phyloP scores from a whole-genome alignment of 1,140 invertebrate species.

The Matsumurasca onukii region DNA sequence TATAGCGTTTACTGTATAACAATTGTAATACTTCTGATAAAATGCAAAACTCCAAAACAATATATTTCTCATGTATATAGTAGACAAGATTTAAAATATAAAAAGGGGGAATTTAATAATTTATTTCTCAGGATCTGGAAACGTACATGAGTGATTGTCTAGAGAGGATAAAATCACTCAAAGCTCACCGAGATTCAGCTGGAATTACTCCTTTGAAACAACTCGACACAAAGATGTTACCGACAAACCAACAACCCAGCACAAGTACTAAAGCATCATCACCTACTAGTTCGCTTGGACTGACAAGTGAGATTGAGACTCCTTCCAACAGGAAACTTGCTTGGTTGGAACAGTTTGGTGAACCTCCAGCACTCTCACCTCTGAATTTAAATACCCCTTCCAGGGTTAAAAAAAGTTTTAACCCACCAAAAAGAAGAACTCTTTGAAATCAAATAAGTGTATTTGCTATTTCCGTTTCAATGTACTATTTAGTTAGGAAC shows the following conservation, averaged over 20 bases:
- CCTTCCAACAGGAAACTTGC: background rate
- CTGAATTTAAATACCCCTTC: background rate
- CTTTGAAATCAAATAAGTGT: too few species aligned
- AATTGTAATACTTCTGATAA: too few species aligned
- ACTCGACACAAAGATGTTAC: too few species aligned
- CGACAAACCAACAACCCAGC: background rate
- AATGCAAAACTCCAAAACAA: too few species aligned
- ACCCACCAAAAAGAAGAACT: background rate
- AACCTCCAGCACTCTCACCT: background rate
- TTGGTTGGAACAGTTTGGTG: background rate
- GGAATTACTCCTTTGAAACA: background rate
- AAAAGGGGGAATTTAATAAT: too few species aligned
- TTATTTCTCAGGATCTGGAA: background rate
- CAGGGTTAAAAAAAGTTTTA: background rate
- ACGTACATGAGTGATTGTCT: background rate
- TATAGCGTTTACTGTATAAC: too few species aligned
- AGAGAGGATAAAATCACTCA: constrained; percentile 6
- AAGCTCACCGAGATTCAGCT: background rate
- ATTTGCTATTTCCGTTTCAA: too few species aligned
- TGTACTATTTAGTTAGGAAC: too few species aligned
- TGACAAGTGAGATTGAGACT: background rate
- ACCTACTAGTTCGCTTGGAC: background rate
- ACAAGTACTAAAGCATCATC: background rate
- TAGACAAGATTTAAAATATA: too few species aligned
- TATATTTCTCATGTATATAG: background rate